Evolutionary conservation across 37 sponge, comb jelly and placozoan genomes (phyloP), one percentile per base, ranked within the genome.

Genomic region (Corticium candelabrum): DNA sequence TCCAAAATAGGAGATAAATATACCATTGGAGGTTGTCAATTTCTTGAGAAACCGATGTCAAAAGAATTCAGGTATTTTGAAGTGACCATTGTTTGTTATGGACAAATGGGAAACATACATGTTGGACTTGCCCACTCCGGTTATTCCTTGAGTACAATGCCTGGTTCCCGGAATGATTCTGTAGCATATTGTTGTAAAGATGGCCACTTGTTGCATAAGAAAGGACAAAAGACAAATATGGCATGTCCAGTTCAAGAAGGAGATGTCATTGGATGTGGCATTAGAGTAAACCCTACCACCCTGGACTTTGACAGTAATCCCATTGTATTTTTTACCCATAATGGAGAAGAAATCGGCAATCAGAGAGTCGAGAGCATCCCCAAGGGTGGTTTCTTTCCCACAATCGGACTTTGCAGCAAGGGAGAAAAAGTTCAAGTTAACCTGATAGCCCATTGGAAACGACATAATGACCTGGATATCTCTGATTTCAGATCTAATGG

Each of bases 301-400:
- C n/a, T n/a, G n/a, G 62, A 50, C 62, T 50, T 27, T 21, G 62
- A 11, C 15, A 21, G 15, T 27, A 11, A 79, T 37, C 83, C 79
- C 70, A 74, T 74, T 1, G 82, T 94, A 0, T 94, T 88, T 77
- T 94, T 94, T 80, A 90, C 92, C 2, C 90, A 86, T 80, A 94
- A 94, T 62, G 89, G 91, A 0, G 38, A 84, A 56, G 57, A 50
- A n/a, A 80, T 92, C 1, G 87, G 90, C 0, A 43, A 78, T 27
- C 40, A 76, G 34, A 84, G 81, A 5, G 78, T 74, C 35, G 84
- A 87, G 87, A 83, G 82, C 74, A n/a, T n/a, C n/a, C 72, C 79
- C 11, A 90, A 87, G 1, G 11, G 84, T 31, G 93, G 93, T 1
- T 76, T 92, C 3, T 92, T 84, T 38, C 93, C 93, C 1, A 33